A percentile compares a stretch with the other conserved stretches of the same genome.
Conservation (phyloP, 2,888 invertebrate genomes). For the Marasmarcha lunaedactyla region DNA sequence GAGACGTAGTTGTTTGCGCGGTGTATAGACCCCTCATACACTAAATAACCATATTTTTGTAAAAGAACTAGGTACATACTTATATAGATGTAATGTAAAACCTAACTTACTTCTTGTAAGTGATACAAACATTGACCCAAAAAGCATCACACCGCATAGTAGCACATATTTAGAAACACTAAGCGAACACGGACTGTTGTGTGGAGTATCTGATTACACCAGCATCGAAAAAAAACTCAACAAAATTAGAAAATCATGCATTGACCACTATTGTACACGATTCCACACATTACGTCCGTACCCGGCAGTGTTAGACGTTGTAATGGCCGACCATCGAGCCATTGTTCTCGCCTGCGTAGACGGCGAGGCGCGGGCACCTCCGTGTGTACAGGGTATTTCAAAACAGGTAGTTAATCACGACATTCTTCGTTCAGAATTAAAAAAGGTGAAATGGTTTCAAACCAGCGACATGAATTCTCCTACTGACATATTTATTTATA, state of each 20-base stretch:
- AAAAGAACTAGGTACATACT: no score
- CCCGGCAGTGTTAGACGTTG: no score
- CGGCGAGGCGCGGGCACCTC: no score
- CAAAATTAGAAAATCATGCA: neutral
- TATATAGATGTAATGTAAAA: neutral
- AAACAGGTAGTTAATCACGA: neutral
- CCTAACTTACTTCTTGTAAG: conserved; percentile 5
- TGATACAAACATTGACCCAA: conserved; percentile 10
- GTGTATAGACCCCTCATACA: conserved; percentile 11
- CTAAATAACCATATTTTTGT: conserved; percentile 9
- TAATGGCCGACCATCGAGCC: no score
- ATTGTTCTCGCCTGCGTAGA: no score
- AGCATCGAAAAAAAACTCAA: conserved; percentile 9
- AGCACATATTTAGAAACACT: conserved; percentile 2
- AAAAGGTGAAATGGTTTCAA: no score
- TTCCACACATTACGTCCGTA: conserved; percentile 2
- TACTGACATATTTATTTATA: no score
- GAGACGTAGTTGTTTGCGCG: no score
- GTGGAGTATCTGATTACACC: conserved; percentile 13
- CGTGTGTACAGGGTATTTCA: no score
- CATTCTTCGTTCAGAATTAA: neutral
- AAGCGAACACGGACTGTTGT: no score
- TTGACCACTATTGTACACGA: neutral
- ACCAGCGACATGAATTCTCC: no score
- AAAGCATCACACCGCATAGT: conserved; percentile 4